phyloP scores from a whole-genome alignment of 1,140 invertebrate species.

The Trichomalopsis sarcophagae region DNA sequence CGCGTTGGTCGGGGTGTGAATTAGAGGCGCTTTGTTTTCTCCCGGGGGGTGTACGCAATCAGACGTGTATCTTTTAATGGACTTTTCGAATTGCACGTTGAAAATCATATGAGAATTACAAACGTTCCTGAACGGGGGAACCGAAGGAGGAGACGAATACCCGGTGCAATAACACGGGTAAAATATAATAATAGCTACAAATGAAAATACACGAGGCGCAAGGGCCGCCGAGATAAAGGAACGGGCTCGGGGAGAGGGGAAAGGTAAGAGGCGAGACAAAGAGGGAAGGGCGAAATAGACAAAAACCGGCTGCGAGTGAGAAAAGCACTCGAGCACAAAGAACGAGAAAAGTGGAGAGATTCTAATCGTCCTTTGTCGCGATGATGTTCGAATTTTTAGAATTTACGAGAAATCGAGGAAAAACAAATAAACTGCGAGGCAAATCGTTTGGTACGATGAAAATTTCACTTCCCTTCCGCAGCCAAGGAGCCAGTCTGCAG shows the following conservation, averaged over 20 bases:
- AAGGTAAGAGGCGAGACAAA: conserved; percentile 11
- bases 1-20: background rate
- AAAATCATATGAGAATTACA: too few relatives aligned
- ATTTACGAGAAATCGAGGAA: background rate
- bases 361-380: conserved; percentile 17
- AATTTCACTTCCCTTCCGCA: background rate
- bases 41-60: too few relatives aligned
- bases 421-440: background rate
- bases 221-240: background rate
- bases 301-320: background rate
- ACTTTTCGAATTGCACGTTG: too few relatives aligned
- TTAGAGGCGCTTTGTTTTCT: background rate
- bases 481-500: background rate
- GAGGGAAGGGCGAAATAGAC: conserved; percentile 12
- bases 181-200: background rate
- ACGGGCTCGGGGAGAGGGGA: background rate
- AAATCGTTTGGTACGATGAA: background rate
- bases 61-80: too few relatives aligned
- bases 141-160: background rate
- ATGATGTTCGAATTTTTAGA: too few relatives aligned
- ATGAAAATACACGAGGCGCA: background rate
- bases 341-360: background rate
- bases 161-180: background rate
- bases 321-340: background rate
- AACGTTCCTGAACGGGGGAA: background rate